Evolutionary conservation across 2,113 vertebrate species (phyloP).

Genomic region (Ivindomyrus marchei): DNA sequence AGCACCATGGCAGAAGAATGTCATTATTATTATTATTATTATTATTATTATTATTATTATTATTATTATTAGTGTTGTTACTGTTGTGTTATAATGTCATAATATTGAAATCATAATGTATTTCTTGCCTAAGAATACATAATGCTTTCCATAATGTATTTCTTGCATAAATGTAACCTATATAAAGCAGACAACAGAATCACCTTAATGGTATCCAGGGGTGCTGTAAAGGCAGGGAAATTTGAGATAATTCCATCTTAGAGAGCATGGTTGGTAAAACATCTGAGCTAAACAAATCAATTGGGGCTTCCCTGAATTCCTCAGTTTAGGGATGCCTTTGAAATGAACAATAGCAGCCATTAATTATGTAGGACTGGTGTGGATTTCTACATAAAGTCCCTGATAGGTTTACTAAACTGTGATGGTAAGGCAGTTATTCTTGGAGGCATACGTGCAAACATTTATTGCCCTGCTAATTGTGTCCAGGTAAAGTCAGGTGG

Average conservation of each 20-base stretch:
- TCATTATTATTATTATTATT: neutral
- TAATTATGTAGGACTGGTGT: neutral
- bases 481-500: conserved; percentile 12
- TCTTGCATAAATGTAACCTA: neutral
- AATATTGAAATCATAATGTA: neutral
- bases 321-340: neutral
- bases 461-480: neutral
- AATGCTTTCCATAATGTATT: too few relatives aligned
- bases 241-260: neutral
- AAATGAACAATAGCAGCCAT: neutral
- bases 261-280: neutral
- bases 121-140: too few relatives aligned
- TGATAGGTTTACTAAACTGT: neutral
- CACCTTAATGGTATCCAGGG: neutral
- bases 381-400: neutral
- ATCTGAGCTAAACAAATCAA: neutral
- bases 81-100: neutral
- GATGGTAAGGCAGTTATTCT: neutral
- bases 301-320: neutral
- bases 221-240: neutral
- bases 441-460: neutral
- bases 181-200: neutral
- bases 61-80: neutral
- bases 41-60: neutral
- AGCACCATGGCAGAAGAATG: neutral